Conservation (phyloP, 2,888 invertebrate species). For the Rhingia rostrata region DNA sequence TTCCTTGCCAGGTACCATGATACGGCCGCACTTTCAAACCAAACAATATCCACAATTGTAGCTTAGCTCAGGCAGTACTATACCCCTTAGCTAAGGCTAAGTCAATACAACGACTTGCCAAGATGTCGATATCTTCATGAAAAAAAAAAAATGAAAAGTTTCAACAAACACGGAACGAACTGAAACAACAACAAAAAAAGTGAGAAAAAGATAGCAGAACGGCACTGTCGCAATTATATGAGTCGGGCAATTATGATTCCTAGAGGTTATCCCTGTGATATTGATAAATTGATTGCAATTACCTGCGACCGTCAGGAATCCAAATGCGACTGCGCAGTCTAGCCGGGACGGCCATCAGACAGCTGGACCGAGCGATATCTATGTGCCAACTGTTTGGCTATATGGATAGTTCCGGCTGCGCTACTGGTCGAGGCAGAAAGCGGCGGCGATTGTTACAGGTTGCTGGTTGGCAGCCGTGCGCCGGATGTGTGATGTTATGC, state of each 20-base stretch:
- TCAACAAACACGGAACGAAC: constrained; percentile 30
- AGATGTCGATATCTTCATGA: constrained; percentile 52
- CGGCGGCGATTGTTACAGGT: constrained; percentile 47
- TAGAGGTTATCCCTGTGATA: constrained; percentile 74
- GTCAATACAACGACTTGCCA: constrained; percentile 2
- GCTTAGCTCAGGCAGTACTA: not conserved
- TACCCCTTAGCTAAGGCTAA: not conserved
- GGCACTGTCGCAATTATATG: constrained; percentile 65
- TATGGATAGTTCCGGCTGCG: constrained; percentile 68
- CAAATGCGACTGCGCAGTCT: constrained; percentile 42
- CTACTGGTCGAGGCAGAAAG: constrained; percentile 21
- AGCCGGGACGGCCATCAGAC: not conserved
- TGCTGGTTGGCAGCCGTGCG: constrained; percentile 14
- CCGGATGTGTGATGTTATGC: constrained; percentile 74
- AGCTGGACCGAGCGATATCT: not conserved
- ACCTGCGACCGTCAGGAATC: constrained; percentile 71
- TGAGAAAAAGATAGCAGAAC: constrained; percentile 47
- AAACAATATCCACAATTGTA: not conserved
- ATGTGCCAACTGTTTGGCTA: constrained; percentile 25
- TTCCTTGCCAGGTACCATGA: constrained; percentile 35
- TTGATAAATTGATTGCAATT: constrained; percentile 74
- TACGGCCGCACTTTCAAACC: constrained; percentile 5
- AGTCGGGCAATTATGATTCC: constrained; percentile 71
- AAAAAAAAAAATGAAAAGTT: constrained; percentile 39
- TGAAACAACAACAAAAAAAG: constrained; percentile 6